Conservation (phyloP, 1,140 invertebrate genomes). For the Sitodiplosis mosellana region DNA sequence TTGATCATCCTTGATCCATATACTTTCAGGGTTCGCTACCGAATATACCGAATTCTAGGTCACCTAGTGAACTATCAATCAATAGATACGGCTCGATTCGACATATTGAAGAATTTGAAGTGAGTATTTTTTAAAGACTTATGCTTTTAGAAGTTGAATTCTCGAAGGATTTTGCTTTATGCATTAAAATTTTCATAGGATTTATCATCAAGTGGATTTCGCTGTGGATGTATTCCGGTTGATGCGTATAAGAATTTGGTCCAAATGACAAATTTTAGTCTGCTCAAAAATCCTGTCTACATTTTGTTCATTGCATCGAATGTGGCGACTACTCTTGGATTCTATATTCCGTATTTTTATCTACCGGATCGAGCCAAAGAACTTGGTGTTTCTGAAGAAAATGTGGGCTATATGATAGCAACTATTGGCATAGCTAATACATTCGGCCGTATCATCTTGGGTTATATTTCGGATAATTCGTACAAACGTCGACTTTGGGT, state of each 20-base stretch:
- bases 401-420: slow-evolving; percentile 47
- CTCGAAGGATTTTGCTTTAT: slow-evolving; percentile 1
- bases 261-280: slow-evolving; percentile 71
- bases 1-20: too few species aligned
- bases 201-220: slow-evolving; percentile 15
- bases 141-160: too few species aligned
- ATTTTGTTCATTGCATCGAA: slow-evolving; percentile 83
- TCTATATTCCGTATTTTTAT: slow-evolving; percentile 86
- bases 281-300: slow-evolving; percentile 57
- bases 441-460: slow-evolving; percentile 66
- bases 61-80: slow-evolving; percentile 19
- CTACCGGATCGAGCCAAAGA: slow-evolving; percentile 45
- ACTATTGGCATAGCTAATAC: slow-evolving; percentile 73
- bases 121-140: too few species aligned
- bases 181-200: too few species aligned
- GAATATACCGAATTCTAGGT: slow-evolving; percentile 28
- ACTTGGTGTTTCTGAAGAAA: slow-evolving; percentile 31
- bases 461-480: slow-evolving; percentile 69
- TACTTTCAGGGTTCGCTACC: slow-evolving; percentile 23
- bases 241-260: slow-evolving; percentile 43
- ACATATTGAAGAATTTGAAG: background rate
- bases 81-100: slow-evolving; percentile 16
- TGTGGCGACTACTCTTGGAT: slow-evolving; percentile 89
- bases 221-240: slow-evolving; percentile 30
- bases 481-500: slow-evolving; percentile 73